phyloP scores from a whole-genome alignment of 2,113 vertebrate species.

The Corydoras sp. region DNA sequence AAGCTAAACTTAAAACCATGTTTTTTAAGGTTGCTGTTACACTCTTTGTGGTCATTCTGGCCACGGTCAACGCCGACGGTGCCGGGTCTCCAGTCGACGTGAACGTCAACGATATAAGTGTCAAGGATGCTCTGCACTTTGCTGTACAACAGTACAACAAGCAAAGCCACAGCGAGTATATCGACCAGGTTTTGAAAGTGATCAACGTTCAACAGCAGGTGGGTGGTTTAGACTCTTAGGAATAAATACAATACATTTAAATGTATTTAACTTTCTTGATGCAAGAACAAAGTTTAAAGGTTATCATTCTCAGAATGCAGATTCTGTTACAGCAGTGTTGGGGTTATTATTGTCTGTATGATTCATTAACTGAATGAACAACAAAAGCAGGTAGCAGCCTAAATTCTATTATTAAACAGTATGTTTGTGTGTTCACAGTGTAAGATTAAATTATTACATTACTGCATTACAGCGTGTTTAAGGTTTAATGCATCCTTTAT shows the following conservation, averaged over 20 bases:
- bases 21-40: slow-evolving; percentile 39
- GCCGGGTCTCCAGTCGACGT: slow-evolving; percentile 51
- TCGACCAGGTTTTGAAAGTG: slow-evolving; percentile 52
- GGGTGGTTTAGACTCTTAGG: slow-evolving; percentile 19
- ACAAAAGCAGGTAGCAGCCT: too few relatives aligned
- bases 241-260: too few relatives aligned
- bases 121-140: slow-evolving; percentile 59
- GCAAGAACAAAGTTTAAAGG: too few relatives aligned
- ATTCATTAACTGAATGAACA: too few relatives aligned
- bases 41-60: slow-evolving; percentile 32
- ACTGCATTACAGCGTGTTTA: too few relatives aligned
- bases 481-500: too few relatives aligned
- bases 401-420: too few relatives aligned
- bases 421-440: too few relatives aligned
- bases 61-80: not conserved
- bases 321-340: too few relatives aligned
- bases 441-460: too few relatives aligned
- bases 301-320: too few relatives aligned
- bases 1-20: not conserved
- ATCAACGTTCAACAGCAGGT: slow-evolving; percentile 68
- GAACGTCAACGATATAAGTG: not conserved
- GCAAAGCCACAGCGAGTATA: slow-evolving; percentile 64
- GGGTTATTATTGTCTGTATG: too few relatives aligned
- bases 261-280: not conserved
- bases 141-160: slow-evolving; percentile 84